A percentile compares a stretch with the other conserved stretches of the same genome.
Evolutionary conservation across 2,888 invertebrate genomes (phyloP).

Genomic region (Eristalis arbustorum): DNA sequence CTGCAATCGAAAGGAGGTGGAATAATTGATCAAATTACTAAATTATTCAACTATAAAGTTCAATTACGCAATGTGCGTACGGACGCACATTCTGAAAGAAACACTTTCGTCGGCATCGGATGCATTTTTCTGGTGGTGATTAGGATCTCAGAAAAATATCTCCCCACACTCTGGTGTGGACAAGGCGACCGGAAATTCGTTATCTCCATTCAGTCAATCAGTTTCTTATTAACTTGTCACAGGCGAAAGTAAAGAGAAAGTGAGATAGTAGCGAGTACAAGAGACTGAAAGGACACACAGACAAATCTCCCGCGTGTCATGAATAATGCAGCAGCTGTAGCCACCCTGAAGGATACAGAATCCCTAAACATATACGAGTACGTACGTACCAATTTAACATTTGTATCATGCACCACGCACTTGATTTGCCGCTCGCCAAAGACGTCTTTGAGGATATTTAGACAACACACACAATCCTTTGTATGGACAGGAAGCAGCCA

Average conservation of each 20-base stretch:
- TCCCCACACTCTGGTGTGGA: background rate
- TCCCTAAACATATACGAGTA: conserved; percentile 63
- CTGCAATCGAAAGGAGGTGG: conserved; percentile 64
- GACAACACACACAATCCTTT: conserved; percentile 68
- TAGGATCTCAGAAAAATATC: conserved; percentile 49
- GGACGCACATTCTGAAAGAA: conserved; percentile 54
- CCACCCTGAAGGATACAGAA: conserved; percentile 39
- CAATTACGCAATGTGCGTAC: conserved; percentile 68
- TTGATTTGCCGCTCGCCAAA: conserved; percentile 61
- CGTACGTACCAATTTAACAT: conserved; percentile 64
- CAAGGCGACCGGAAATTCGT: conserved; percentile 69
- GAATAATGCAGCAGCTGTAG: conserved; percentile 60
- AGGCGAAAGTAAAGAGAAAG: conserved; percentile 2
- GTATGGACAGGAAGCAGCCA: conserved; percentile 64
- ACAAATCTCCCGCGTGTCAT: conserved; percentile 52
- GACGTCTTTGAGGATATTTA: conserved; percentile 69
- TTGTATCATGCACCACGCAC: conserved; percentile 70
- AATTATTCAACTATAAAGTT: conserved; percentile 70
- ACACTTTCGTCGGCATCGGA: conserved; percentile 56
- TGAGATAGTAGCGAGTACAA: background rate
- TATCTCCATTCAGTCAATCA: conserved; percentile 72
- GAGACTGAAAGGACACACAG: conserved; percentile 45
- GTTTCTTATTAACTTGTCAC: conserved; percentile 72
- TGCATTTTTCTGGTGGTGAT: conserved; percentile 68
- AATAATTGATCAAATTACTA: conserved; percentile 68